Base-by-base conservation (phyloP, 2,113 vertebrate species). In the Mus pahari region DNA sequence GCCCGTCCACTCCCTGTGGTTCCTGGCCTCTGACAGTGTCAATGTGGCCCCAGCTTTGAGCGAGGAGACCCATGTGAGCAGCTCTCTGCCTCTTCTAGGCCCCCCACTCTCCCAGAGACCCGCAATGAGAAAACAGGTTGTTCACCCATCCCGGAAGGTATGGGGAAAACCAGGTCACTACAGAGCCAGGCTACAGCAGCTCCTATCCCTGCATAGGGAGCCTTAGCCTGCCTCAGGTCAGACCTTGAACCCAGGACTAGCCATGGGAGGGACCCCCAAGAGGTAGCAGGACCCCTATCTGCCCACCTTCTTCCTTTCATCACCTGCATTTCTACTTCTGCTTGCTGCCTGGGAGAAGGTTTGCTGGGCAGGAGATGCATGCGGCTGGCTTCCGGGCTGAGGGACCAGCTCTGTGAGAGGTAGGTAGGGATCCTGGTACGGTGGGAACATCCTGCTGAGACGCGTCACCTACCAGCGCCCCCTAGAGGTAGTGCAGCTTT, bases 241-340 rank as follows among this genome's bases (percentile, higher is more conserved):
- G 82, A 53, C 26, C 77, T 86, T 7, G 7, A 68, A 48, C 64
- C 58, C 75, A 86, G 75, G 28, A 55, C 50, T 42, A 62, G 71
- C 64, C 66, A n/a, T 60, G 31, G 48, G 75, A 91, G 48, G 86
- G 55, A 22, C 20, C 1, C 66, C 58, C 74, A 79, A 36, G 90
- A 97, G 96, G 95, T 97, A 96, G 95, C 97, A 96, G 95, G 88
- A 87, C 71, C 90, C 83, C 84, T 66, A 36, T 86, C 77, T 33
- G 26, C n/a, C 68, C 53, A 36, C 42, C 82, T 58, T 55, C 88
- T 45, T 92, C 50, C 75, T 39, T 0, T 79, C 6, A 9, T 71
- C 22, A 64, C 81, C 93, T 94, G 95, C 55, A 33, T 3, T 94
- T 82, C 42, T 84, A 26, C 24, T 42, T 75, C 50, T 94, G 97